A percentile compares a stretch with the other conserved stretches of the same genome.
Conservation (phyloP, 2,797 vertebrate genomes). For the Cygnus olor region DNA sequence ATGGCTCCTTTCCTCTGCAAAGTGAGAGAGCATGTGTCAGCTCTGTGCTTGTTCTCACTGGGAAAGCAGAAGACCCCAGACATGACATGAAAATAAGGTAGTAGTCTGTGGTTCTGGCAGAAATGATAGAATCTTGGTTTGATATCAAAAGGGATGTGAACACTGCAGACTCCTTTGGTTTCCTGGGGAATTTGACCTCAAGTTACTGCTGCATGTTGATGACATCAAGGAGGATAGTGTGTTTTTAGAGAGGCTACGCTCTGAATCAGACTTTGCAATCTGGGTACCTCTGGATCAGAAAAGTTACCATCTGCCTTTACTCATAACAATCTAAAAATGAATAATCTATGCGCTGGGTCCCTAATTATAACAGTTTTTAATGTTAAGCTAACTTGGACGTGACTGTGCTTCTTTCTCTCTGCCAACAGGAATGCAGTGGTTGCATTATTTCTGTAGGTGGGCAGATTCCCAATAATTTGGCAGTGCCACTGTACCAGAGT, state of each 20-base stretch:
- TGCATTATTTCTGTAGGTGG: conserved; percentile 96
- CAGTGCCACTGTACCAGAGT: conserved; percentile 86
- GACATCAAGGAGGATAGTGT: neutral
- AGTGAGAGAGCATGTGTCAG: accelerated
- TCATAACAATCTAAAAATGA: neutral
- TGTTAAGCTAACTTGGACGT: neutral
- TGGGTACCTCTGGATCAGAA: neutral
- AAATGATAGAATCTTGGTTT: neutral
- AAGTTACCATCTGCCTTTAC: neutral
- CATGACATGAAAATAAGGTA: neutral
- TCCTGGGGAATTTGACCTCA: neutral
- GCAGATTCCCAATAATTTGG: conserved; percentile 95
- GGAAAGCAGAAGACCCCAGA: neutral
- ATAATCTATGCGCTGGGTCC: neutral
- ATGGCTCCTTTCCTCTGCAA: neutral
- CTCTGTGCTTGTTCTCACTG: neutral
- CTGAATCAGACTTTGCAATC: neutral
- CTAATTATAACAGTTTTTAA: neutral
- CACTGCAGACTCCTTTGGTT: neutral
- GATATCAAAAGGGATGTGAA: neutral
- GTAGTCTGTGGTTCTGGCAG: neutral
- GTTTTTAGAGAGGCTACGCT: neutral
- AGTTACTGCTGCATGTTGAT: neutral
- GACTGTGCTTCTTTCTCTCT: neutral
- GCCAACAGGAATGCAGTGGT: conserved; percentile 86